Base-by-base conservation (phyloP, 1,140 invertebrate species). In the Pogonognathellus flavescens region DNA sequence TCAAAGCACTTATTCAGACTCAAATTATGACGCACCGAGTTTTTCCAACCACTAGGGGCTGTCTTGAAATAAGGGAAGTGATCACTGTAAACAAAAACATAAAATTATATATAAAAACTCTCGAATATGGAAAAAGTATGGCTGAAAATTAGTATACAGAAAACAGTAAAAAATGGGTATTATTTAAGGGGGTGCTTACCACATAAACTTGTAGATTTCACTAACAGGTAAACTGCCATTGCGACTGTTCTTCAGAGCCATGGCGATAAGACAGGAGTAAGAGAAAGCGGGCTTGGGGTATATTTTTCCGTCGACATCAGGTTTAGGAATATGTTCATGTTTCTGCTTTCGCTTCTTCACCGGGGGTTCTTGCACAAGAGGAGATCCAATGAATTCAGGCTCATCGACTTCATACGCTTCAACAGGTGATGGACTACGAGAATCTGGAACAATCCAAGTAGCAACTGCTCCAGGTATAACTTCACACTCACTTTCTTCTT, bases 141-240 rank as follows among this genome's bases (percentile, higher is more conserved):
- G n/a, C n/a, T n/a, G n/a, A n/a, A n/a, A n/a, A n/a, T n/a, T n/a
- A n/a, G n/a, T n/a, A n/a, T n/a, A n/a, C n/a, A n/a, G n/a, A n/a
- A n/a, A n/a, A n/a, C n/a, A n/a, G n/a, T n/a, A n/a, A n/a, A n/a
- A n/a, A n/a, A n/a, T n/a, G n/a, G n/a, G n/a, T n/a, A 9, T 66
- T 16, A 14, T 25, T 22, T 1, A 0, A 18, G 13, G 16, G 14
- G 86, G 25, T 86, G 93, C 94, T 94, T 92, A 97, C 96, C 96
- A 99, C 95, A 99, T 98, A 90, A 99, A 99, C 90, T 97, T 98
- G 91, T 99, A 99, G 87, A 99, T 99, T 92, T 99, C 98, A 9
- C 97, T 98, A 9, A 99, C 98, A 2, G 98, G 98, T 88, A 99
- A 91, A 89, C 96, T 97, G 72, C 98, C 98, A 82, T 95, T 95